A percentile compares a stretch with the other conserved stretches of the same genome.
Conservation (phyloP, 2,797 vertebrate genomes). For the Lophotriccus pileatus region DNA sequence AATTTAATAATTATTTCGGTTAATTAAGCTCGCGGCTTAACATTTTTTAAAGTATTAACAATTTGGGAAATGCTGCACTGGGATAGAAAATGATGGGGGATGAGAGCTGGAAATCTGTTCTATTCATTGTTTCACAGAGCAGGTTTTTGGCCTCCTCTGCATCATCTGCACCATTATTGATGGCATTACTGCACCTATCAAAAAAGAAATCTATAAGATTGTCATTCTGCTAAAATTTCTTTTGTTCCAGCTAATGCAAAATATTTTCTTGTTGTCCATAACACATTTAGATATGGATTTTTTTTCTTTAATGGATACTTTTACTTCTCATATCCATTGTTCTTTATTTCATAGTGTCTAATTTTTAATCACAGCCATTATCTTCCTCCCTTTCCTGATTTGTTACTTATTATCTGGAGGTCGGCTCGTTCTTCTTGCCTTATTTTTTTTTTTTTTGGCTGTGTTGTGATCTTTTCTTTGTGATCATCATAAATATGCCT, state of each 20-base stretch:
- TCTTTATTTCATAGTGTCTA: conserved; percentile 19
- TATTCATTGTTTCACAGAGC: not conserved
- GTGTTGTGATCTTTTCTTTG: conserved; percentile 45
- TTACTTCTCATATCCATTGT: not conserved
- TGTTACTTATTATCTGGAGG: not conserved
- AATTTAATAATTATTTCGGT: conserved; percentile 61
- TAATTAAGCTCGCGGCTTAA: conserved; percentile 34
- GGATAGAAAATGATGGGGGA: not conserved
- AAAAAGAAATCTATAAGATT: not conserved
- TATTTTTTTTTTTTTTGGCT: not conserved
- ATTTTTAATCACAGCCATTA: conserved; percentile 53
- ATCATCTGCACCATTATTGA: not conserved
- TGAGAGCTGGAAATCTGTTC: not conserved
- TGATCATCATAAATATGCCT: conserved; percentile 38
- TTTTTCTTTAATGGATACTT: conserved; percentile 1
- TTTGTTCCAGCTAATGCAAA: conserved; percentile 16
- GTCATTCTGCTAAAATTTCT: not conserved
- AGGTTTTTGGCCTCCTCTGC: conserved; percentile 1
- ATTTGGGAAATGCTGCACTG: not conserved
- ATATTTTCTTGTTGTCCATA: conserved; percentile 2
- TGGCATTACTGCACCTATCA: not conserved
- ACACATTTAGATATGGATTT: conserved; percentile 35
- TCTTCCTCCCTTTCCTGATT: conserved; percentile 16
- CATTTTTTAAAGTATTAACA: not conserved
- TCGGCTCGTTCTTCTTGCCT: not conserved